Conservation (phyloP, 2,113 vertebrate genomes). For the Castor canadensis region DNA sequence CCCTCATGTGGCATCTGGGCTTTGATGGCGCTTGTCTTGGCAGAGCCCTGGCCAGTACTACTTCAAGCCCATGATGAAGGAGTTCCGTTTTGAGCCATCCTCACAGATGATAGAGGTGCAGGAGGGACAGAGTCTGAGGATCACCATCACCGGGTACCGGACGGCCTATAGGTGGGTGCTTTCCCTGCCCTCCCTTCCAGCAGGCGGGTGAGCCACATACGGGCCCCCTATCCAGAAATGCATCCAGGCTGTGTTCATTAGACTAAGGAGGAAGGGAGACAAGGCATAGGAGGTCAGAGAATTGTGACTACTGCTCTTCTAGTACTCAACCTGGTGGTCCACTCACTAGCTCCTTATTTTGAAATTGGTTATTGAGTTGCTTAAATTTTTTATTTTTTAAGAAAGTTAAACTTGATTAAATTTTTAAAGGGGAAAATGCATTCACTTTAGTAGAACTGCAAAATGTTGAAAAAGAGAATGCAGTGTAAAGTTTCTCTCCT, state of each 20-base stretch:
- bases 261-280: background rate
- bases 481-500: background rate
- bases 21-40: constrained; percentile 18
- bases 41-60: constrained; percentile 99
- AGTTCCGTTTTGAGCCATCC: constrained; percentile 96
- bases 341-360: background rate
- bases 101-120: constrained; percentile 98
- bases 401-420: background rate
- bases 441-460: background rate
- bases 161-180: constrained; percentile 91
- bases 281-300: rapidly evolving
- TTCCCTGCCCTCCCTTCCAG: too few species aligned
- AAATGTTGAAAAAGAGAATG: background rate
- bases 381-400: background rate
- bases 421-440: background rate
- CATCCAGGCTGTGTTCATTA: rapidly evolving
- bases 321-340: background rate
- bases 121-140: constrained; percentile 94
- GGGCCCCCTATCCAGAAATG: rapidly evolving
- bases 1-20: rapidly evolving
- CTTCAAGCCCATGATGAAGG: constrained; percentile 99
- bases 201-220: rapidly evolving
- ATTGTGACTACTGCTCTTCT: background rate
- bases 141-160: constrained; percentile 93
- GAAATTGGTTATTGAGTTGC: background rate